Base-by-base conservation (phyloP, 2,888 invertebrate species). In the Pterostichus niger region DNA sequence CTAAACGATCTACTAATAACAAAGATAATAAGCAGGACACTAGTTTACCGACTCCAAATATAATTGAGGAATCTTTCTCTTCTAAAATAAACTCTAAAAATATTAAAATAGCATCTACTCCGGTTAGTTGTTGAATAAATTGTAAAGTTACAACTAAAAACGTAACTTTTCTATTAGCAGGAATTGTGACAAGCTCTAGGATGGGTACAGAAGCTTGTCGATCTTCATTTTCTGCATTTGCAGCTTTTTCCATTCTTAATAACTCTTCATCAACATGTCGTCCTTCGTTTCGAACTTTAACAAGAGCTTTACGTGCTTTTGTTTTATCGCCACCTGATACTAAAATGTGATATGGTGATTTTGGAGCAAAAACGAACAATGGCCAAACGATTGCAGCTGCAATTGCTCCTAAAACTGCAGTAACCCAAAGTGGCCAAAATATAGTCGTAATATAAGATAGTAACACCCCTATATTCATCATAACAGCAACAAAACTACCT, bases 401-500 rank as follows among this genome's bases (percentile, higher is more conserved):
- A 0, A 75, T 40, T 17, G 82, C 82, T 33, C 75, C 82, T 6
- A 82, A 17, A n/a, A 75, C 44, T 5, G 82, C 82, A 6, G 82
- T 82, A 7, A 73, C 31, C 82, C 82, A 82, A 6, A 82, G 49
- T 15, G 82, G 82, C 59, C 56, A 56, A 61, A 33, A 44, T 15
- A 82, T 17, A 13, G 82, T 82, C 9, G 75, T 59, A n/a, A 82
- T 33, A 61, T 82, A 82, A 7, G 82, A 82, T 6, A 82, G 33
- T 71, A 82, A 49, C 6, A 82, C 75, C 6, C 82, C 82, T n/a
- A 82, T 82, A 33, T 82, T 82, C 82, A 82, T 82, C 82, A 82
- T 82, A 52, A 54, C 82, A 7, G 82, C 75, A 2, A 82, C 82
- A 46, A 82, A 82, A 75, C 82, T 75, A 2, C 82, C 82, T 0